Evolutionary conservation across 2,888 invertebrate genomes (phyloP).

Genomic region (Chamaedrilus cognettii): DNA sequence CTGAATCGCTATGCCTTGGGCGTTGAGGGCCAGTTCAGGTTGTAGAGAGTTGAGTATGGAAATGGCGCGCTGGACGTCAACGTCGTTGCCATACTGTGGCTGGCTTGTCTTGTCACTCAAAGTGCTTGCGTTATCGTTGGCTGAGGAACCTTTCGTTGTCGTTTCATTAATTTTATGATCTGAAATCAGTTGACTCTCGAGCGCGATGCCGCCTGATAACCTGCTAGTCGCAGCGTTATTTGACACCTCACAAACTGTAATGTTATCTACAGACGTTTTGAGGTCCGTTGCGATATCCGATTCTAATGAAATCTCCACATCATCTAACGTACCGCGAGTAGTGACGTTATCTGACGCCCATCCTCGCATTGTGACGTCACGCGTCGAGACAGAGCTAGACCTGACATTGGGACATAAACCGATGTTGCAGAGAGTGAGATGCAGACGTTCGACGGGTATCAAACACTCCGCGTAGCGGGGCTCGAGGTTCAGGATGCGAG

Average conservation of each 20-base stretch:
- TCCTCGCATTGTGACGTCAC: not conserved
- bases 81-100: not conserved
- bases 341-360: too few relatives aligned
- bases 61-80: not conserved
- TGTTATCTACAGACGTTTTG: too few relatives aligned
- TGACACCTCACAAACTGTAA: too few relatives aligned
- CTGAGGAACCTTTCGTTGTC: not conserved
- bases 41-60: not conserved
- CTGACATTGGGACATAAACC: not conserved
- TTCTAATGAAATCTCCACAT: too few relatives aligned
- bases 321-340: too few relatives aligned
- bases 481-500: not conserved
- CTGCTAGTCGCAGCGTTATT: too few relatives aligned
- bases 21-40: not conserved
- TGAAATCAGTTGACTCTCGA: too few relatives aligned
- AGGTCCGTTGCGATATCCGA: too few relatives aligned
- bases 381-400: not conserved
- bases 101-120: too few relatives aligned
- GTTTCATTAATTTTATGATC: not conserved
- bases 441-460: slow-evolving; percentile 1
- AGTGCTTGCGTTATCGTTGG: not conserved
- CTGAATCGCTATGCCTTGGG: not conserved
- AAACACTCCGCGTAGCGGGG: not conserved
- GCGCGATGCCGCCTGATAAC: too few relatives aligned
- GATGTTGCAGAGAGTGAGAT: slow-evolving; percentile 2